phyloP scores from a whole-genome alignment of 2,797 vertebrate species.

The Danio aesculapii region DNA sequence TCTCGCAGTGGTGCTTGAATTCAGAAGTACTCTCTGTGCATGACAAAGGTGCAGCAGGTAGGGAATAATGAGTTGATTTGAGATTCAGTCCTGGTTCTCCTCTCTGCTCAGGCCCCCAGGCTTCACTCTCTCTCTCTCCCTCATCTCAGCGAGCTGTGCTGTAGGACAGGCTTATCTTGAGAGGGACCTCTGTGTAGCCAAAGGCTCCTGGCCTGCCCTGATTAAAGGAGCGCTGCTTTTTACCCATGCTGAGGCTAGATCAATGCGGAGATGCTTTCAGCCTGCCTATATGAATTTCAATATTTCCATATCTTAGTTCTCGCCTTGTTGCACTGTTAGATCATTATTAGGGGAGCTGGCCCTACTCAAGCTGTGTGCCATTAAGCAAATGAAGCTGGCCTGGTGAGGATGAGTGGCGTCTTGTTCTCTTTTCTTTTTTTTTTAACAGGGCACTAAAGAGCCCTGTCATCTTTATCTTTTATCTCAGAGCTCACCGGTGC shows the following conservation, averaged over 20 bases:
- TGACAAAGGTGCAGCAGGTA: slow-evolving; percentile 56
- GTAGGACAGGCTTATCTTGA: slow-evolving; percentile 57
- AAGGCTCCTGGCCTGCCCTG: slow-evolving; percentile 53
- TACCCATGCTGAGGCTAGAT: slow-evolving; percentile 58
- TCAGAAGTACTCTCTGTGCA: slow-evolving; percentile 11
- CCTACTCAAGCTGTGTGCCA: slow-evolving; percentile 51
- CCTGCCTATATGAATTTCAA: slow-evolving; percentile 55
- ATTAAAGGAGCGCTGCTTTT: slow-evolving; percentile 52
- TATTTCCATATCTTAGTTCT: slow-evolving; percentile 54
- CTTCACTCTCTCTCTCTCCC: slow-evolving; percentile 51
- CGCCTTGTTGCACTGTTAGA: slow-evolving; percentile 27
- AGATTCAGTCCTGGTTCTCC: slow-evolving; percentile 56
- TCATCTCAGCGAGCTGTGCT: slow-evolving; percentile 35
- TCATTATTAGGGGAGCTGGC: slow-evolving; percentile 51
- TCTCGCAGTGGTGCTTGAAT: not conserved
- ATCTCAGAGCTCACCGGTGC: slow-evolving; percentile 60
- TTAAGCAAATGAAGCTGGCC: slow-evolving; percentile 50
- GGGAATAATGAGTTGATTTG: slow-evolving; percentile 62
- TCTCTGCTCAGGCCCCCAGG: slow-evolving; percentile 55
- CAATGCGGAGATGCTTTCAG: slow-evolving; percentile 55
- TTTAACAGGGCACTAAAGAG: slow-evolving; percentile 60
- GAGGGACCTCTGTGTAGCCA: slow-evolving; percentile 54
- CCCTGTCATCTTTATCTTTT: slow-evolving; percentile 66
- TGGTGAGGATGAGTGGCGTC: slow-evolving; percentile 64
- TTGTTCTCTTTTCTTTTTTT: slow-evolving; percentile 69